Base-by-base conservation (phyloP, 2,797 vertebrate genomes). In the Prunella strophiata region DNA sequence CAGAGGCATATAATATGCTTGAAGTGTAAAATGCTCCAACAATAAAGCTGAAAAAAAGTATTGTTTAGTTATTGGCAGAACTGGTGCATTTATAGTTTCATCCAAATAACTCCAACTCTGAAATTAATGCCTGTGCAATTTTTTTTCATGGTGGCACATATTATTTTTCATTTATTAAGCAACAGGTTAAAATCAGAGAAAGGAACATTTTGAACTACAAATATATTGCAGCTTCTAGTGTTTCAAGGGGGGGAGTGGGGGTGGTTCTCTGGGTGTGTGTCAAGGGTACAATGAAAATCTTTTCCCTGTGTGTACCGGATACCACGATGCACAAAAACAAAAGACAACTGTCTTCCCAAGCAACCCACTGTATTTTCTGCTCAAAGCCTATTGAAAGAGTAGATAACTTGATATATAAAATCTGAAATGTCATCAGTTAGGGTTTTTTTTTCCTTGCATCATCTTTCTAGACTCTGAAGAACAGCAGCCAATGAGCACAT, bases 41-140 rank as follows among this genome's bases (percentile, higher is more conserved):
- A 92, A 90, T 79, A 96, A 94, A 83, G 62, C 48, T 83, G 61
- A 40, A 92, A 88, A 80, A 83, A 81, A 43, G 34, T 62, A 92
- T 91, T 95, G 75, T 94, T 92, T 91, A 59, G 72, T 73, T 97
- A 85, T 70, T 94, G 92, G 83, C 91, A 91, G 30, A 91, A 76
- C 62, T 59, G 11, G 29, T 67, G 38, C 50, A 21, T 91, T 87
- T 90, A 51, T 54, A 86, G 43, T 80, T 91, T 67, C 48, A 86
- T 89, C 47, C 73, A 80, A 85, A 86, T 48, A 88, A 18, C 14
- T 91, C 58, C 82, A 59, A 75, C 36, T 89, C 67, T 67, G 47
- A 92, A 93, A 91, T 72, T 13, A 88, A 81, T 68, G 48, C 40
- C 38, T 66, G 25, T 52, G 48, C 36, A 55, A 47, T 63, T 47